Percentiles rank a stretch among this genome's conserved stretches.
These are phyloP conservation scores for Rugalucina vietnamica DNA, from an alignment of 2,888 invertebrate species.

Conservation along the genomic window DNA sequence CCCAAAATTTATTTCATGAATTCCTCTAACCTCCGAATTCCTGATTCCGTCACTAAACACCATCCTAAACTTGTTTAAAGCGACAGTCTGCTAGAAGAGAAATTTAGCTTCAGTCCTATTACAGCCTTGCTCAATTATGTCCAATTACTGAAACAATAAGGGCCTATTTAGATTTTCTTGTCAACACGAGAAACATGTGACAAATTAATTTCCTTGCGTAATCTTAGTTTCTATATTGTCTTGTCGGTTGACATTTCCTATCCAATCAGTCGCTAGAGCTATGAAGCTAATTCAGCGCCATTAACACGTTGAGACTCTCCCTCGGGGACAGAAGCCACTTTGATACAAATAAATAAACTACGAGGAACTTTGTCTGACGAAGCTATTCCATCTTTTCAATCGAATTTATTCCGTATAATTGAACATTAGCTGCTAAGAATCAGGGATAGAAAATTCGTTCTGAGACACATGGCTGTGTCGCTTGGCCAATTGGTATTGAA, in stretches of 20 bases:
- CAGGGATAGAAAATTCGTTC: not conserved
- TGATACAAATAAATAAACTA: conserved; percentile 12
- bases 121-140: not conserved
- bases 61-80: too few relatives aligned
- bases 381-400: not conserved
- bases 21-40: too few relatives aligned
- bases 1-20: too few relatives aligned
- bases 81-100: not conserved
- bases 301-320: not conserved
- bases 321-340: not conserved
- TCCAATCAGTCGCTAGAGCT: conserved; percentile 35
- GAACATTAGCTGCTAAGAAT: not conserved
- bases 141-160: not conserved
- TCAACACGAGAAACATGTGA: conserved; percentile 12
- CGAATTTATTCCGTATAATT: not conserved
- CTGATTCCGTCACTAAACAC: too few relatives aligned
- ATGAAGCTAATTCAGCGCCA: not conserved
- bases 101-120: not conserved
- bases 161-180: conserved; percentile 7
- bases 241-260: conserved; percentile 45
- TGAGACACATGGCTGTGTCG: not conserved
- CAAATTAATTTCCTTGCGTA: conserved; percentile 54
- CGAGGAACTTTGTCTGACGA: not conserved
- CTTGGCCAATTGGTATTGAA: too few relatives aligned
- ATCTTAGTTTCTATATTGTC: conserved; percentile 59